These are phyloP conservation scores for Drepanosiphum platanoidis DNA, from an alignment of 2,888 invertebrate species.

Conservation along the genomic window DNA sequence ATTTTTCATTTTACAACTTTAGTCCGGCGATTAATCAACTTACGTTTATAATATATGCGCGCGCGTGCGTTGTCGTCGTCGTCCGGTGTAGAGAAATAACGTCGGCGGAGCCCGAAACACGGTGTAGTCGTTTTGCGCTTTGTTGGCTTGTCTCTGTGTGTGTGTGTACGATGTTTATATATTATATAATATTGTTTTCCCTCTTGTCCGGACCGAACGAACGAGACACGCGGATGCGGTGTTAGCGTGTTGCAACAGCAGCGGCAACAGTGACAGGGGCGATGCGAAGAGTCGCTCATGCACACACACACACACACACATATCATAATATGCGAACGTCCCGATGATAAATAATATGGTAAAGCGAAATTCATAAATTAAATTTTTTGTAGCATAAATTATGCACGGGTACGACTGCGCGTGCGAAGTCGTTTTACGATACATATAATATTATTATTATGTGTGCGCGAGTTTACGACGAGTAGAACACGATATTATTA, in stretches of 20 bases:
- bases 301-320: not conserved
- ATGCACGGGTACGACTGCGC: not conserved
- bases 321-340: not conserved
- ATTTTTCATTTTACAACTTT: slow-evolving; percentile 42
- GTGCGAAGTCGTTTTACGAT: not conserved
- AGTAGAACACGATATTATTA: not conserved
- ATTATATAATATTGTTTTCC: not conserved
- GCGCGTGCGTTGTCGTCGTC: not conserved
- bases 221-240: not conserved
- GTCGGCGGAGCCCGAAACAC: not conserved
- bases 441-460: not conserved
- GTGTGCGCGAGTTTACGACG: not conserved
- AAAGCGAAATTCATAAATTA: not conserved
- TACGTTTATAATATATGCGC: not conserved
- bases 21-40: slow-evolving; percentile 25
- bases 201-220: not conserved
- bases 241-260: not conserved
- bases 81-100: not conserved
- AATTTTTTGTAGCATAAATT: not conserved
- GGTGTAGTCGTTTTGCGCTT: not conserved
- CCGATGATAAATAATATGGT: not conserved
- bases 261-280: not conserved
- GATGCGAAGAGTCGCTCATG: not conserved
- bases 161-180: not conserved
- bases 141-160: not conserved